phyloP scores from a whole-genome alignment of 1,140 invertebrate species.

The Heliconius nattereri region DNA sequence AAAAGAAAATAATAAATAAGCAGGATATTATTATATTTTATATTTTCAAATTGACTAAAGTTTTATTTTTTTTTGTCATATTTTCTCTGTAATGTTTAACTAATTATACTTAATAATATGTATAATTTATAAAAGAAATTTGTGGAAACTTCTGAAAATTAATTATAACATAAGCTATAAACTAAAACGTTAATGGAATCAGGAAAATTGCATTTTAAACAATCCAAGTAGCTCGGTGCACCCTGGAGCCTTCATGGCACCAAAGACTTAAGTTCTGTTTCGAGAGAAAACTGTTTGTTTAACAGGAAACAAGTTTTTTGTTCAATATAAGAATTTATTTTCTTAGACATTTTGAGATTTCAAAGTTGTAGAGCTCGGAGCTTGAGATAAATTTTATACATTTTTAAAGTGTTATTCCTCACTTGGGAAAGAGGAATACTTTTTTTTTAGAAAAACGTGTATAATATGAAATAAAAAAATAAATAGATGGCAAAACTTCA shows the following conservation, averaged over 20 bases:
- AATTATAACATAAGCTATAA: neutral
- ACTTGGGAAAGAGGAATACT: neutral
- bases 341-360: neutral
- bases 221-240: neutral
- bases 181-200: neutral
- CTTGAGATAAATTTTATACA: neutral
- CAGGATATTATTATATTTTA: too few species aligned
- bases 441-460: too few species aligned
- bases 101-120: too few species aligned
- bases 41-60: too few species aligned
- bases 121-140: too few species aligned
- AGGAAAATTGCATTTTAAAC: neutral
- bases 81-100: too few species aligned
- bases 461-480: too few species aligned
- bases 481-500: too few species aligned
- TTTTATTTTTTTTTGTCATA: too few species aligned
- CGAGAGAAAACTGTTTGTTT: neutral
- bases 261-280: neutral
- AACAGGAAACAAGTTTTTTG: neutral
- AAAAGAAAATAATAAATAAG: too few species aligned
- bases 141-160: neutral
- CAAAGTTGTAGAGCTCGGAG: too few species aligned
- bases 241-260: neutral
- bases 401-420: neutral
- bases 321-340: slow-evolving; percentile 2